Conservation (phyloP, 2,113 vertebrate species). For the Vicugna pacos region DNA sequence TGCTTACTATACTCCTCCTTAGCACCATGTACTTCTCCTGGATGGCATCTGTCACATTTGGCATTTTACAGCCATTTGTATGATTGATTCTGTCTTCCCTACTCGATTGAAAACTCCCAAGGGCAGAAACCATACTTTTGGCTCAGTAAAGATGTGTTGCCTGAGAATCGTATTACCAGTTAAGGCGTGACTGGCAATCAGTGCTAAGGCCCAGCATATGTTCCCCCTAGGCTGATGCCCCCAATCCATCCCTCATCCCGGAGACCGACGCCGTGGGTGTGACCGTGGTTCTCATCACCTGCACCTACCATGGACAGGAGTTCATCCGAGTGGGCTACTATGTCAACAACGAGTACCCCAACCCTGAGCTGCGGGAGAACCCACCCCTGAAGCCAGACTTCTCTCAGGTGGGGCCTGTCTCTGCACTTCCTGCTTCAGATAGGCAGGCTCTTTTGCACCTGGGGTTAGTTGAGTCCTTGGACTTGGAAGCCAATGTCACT, state of each 20-base stretch:
- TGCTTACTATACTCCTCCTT: neutral
- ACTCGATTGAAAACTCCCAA: neutral
- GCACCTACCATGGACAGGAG: constrained; percentile 94
- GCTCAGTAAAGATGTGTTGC: neutral
- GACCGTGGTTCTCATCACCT: constrained; percentile 95
- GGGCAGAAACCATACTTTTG: neutral
- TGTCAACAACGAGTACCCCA: constrained; percentile 96
- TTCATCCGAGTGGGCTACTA: constrained; percentile 97
- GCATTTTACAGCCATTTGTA: neutral
- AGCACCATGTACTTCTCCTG: neutral
- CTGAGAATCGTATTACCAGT: neutral
- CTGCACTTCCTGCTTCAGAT: neutral
- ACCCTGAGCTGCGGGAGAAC: constrained; percentile 93
- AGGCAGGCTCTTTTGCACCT: neutral
- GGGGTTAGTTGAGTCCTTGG: neutral
- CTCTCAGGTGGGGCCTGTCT: constrained; percentile 89
- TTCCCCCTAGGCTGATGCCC: constrained; percentile 91
- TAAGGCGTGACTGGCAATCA: fast-evolving
- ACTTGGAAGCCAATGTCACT: neutral
- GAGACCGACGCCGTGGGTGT: constrained; percentile 96
- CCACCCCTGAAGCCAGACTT: constrained; percentile 94
- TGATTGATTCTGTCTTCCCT: neutral
- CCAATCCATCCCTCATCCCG: constrained; percentile 93
- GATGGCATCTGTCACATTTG: neutral
- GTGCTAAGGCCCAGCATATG: neutral